Evolutionary conservation across 2,113 vertebrate genomes (phyloP), one percentile per base, ranked within the genome.

Genomic region (Phyllostomus discolor): DNA sequence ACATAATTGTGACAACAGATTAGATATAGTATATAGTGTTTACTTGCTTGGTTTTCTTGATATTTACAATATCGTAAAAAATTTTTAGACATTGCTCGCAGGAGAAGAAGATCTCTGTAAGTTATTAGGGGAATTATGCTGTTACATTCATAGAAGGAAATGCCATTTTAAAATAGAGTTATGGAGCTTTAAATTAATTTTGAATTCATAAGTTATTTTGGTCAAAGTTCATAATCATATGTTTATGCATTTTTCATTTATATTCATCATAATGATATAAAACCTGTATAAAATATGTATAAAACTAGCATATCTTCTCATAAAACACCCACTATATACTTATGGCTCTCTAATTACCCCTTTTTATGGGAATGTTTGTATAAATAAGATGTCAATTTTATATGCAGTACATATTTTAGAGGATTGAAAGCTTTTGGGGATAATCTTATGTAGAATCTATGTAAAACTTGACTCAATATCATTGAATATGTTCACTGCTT

Each of bases 191-290:
- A 46, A 88, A 38, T 86, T 59, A 76, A 19, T 70, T 92, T 80
- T 76, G 41, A 97, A 76, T 81, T 75, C 89, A 46, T 73, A 66
- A 79, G 20, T 94, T 62, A 76, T 95, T 95, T 93, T 69, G 54
- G 10, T n/a, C 20, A 7, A 88, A 67, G 3, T 85, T 73, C 16
- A 62, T 72, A 82, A 9, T 64, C 10, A 17, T 33, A n/a, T 24
- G 19, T 84, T 11, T 59, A n/a, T 75, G 24, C 12, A n/a, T 90
- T 69, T 88, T 26, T 57, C 69, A 52, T 62, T 93, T 62, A 8
- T 66, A 80, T 50, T 90, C 10, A 43, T 43, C 8, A 41, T 57
- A 33, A 33, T 73, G 72, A 64, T 81, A 35, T n/a, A 50, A 69
- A 73, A 4, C 33, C 0, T 67, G 7, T 72, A 79, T 64, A 54